Conservation (phyloP, 2,797 vertebrate genomes). For the Crotalus adamanteus region DNA sequence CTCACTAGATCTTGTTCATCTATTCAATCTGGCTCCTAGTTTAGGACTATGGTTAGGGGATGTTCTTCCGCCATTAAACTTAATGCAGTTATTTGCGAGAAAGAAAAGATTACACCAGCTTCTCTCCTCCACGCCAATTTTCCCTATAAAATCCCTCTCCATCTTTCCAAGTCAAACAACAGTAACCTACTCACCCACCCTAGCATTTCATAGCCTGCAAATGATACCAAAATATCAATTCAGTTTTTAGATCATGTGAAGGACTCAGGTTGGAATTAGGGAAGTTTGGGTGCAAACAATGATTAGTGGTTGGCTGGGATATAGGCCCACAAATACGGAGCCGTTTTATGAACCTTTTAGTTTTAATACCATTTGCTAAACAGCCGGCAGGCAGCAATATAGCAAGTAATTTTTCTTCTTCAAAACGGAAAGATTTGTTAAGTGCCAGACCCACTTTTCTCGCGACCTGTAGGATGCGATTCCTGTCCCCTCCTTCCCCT, state of each 20-base stretch:
- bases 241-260: background rate
- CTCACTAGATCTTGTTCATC: background rate
- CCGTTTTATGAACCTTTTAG: background rate
- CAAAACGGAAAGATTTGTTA: too few species aligned
- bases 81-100: background rate
- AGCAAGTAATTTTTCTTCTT: background rate
- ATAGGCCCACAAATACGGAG: background rate
- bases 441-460: background rate
- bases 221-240: background rate
- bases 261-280: too few species aligned
- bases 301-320: too few species aligned
- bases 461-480: background rate
- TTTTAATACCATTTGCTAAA: background rate
- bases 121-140: too few species aligned
- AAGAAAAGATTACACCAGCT: background rate
- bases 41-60: background rate
- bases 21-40: background rate
- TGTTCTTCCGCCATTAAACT: background rate
- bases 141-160: background rate
- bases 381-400: background rate
- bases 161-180: background rate
- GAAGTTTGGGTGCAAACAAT: too few species aligned
- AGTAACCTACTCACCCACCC: background rate
- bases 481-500: too few species aligned
- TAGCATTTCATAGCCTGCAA: too few species aligned